Evolutionary conservation across 2,113 vertebrate species (phyloP), one percentile per base, ranked within the genome.

Genomic region (Siniperca knerii): DNA sequence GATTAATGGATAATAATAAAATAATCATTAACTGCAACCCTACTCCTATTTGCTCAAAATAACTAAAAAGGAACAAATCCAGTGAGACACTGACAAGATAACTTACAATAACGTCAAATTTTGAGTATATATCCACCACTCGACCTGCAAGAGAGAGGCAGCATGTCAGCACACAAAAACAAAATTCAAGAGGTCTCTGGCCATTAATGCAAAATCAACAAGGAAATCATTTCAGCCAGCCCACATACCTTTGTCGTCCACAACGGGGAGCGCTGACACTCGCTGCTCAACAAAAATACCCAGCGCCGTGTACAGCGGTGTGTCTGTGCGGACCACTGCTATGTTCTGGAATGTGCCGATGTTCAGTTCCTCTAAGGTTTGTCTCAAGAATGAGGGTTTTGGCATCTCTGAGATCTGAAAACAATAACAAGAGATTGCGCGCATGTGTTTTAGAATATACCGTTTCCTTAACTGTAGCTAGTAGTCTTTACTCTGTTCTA

Each of bases 71-170:
- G 0, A 6, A 35, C 4, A 64, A 62, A 60, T 11, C 50, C 15
- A 61, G 5, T 11, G 10, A 40, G 12, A 77, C 23, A n/a, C 18
- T 25, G 25, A 61, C 2, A 20, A 1, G 33, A 55, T 4, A 65
- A 99, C 98, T 98, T 96, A 99, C 98, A 84, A 99, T 99, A 67
- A 99, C 98, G 15, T 99, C 98, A 86, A 99, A 99, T 90, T 99
- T 99, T 70, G 98, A 99, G 94, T 99, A 99, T 90, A 99, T 99
- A 87, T 99, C 98, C 87, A 98, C 97, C 86, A 99, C 98, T 75
- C 96, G 97, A 52, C 98, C 98, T 99, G 88, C 42, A 44, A 52
- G 55, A 83, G 74, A 93, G 69, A 84, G 29, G 79, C n/a, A 67
- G 44, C 40, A 65, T 11, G 73, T 73, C 20, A 84, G 37, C 48